Evolutionary conservation across 2,113 vertebrate species (phyloP), one percentile per base, ranked within the genome.

Genomic region (Paramormyrops kingsleyae): DNA sequence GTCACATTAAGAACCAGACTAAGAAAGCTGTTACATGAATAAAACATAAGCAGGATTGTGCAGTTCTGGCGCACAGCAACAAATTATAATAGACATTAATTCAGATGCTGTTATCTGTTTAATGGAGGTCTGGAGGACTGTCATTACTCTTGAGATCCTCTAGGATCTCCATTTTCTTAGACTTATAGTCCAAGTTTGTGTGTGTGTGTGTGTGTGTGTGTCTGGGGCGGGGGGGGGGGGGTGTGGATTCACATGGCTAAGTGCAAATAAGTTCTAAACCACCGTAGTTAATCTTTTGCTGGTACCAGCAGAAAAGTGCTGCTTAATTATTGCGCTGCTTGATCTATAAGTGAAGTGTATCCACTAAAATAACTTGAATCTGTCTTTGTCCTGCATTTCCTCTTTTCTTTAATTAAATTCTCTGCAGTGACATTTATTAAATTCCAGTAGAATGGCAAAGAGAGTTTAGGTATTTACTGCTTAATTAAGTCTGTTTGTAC

Each of bases 11-110:
- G 52, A 62, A 52, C 52, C 52, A 1, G 80, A 85, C 89, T 85
- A 47, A 89, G 89, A 47, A 85, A 66, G 89, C 50, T 85, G n/a
- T 62, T 21, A n/a, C 89, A 85, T 89, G 53, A 89, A 89, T 89
- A 89, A 89, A 46, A 89, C 52, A 85, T 85, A 1, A 89, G 53
- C 80, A 19, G 39, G 59, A 47, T 85, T 49, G 56, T 50, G 50
- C 83, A 62, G 35, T 89, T 89, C 80, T 44, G 62, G 53, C 89
- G 44, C 53, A 31, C 27, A 46, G n/a, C 85, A 87, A 39, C 85
- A 52, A 35, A 7, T 49, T 49, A 49, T 52, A 86, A 86, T 50
- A 50, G 4, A 27, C 50, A 87, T 87, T 56, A 27, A 87, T 87
- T 56, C 56, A 49, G 56, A 10, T 62, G 87, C 53, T 62, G 52